phyloP scores from a whole-genome alignment of 2,113 vertebrate species.

The Shinisaurus crocodilurus region DNA sequence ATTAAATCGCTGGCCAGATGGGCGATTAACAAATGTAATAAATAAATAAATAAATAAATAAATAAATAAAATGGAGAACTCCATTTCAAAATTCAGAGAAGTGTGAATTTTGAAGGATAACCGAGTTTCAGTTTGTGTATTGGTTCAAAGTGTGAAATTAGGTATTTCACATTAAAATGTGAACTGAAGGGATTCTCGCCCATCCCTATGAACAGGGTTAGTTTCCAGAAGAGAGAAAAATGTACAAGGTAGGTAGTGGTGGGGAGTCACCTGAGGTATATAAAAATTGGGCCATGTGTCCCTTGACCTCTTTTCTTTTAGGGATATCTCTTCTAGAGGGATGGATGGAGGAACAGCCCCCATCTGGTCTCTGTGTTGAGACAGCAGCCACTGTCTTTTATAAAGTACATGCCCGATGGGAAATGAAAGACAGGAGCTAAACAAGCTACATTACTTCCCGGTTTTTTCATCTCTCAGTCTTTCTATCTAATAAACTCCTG shows the following conservation, averaged over 20 bases:
- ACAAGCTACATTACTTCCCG: slow-evolving; percentile 54
- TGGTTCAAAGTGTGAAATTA: no score
- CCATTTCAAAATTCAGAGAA: no score
- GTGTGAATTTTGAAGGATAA: no score
- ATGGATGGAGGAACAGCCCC: neutral
- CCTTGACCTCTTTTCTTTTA: neutral
- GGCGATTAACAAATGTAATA: no score
- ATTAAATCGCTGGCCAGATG: no score
- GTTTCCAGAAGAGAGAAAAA: neutral
- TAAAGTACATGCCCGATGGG: slow-evolving; percentile 14
- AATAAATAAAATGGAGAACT: no score
- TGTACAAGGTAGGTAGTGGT: no score
- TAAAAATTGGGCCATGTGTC: neutral
- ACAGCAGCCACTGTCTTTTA: neutral
- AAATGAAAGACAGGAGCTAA: slow-evolving; percentile 47
- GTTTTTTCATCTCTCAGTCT: slow-evolving; percentile 55
- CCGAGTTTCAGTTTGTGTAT: no score
- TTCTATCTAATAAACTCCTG: slow-evolving; percentile 63
- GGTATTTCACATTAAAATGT: no score
- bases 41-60: no score
- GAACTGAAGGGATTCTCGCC: no score
- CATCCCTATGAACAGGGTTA: neutral
- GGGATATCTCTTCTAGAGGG: neutral
- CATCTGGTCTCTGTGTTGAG: neutral
- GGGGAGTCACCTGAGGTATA: neutral